Evolutionary conservation across 2,888 invertebrate genomes (phyloP), one percentile per base, ranked within the genome.

Genomic region (Zhuqinia jingwanae): DNA sequence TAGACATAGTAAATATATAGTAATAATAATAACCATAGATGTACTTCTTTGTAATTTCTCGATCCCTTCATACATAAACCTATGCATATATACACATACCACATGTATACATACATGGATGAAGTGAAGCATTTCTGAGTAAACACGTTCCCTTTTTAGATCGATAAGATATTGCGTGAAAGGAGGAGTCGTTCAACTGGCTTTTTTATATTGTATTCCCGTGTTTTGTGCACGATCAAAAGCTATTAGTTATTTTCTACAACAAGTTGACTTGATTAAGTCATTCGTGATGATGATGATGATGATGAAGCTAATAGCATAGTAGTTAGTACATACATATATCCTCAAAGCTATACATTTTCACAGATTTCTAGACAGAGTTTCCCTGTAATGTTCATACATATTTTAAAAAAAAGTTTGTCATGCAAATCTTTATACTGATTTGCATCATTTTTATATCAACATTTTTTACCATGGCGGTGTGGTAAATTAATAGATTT

Each of bases 281-380:
- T 53, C 81, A 81, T 81, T 81, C 81, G 81, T 81, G 81, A 27
- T 65, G 63, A 15, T 73, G 42, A n/a, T n/a, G n/a, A n/a, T n/a
- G n/a, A n/a, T n/a, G n/a, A n/a, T n/a, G n/a, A n/a, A n/a, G n/a
- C n/a, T n/a, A n/a, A n/a, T n/a, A n/a, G n/a, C n/a, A n/a, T n/a
- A n/a, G n/a, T n/a, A n/a, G n/a, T n/a, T n/a, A n/a, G n/a, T n/a
- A n/a, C n/a, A n/a, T n/a, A n/a, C n/a, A n/a, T n/a, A n/a, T n/a
- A n/a, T n/a, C n/a, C n/a, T n/a, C n/a, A n/a, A n/a, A n/a, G n/a
- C n/a, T n/a, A n/a, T n/a, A n/a, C n/a, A n/a, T n/a, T n/a, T n/a
- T n/a, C n/a, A n/a, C n/a, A n/a, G n/a, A n/a, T n/a, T n/a, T n/a
- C n/a, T n/a, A n/a, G n/a, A n/a, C n/a, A n/a, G n/a, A n/a, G n/a